phyloP scores from a whole-genome alignment of 2,797 vertebrate genomes.

The Emys orbicularis region DNA sequence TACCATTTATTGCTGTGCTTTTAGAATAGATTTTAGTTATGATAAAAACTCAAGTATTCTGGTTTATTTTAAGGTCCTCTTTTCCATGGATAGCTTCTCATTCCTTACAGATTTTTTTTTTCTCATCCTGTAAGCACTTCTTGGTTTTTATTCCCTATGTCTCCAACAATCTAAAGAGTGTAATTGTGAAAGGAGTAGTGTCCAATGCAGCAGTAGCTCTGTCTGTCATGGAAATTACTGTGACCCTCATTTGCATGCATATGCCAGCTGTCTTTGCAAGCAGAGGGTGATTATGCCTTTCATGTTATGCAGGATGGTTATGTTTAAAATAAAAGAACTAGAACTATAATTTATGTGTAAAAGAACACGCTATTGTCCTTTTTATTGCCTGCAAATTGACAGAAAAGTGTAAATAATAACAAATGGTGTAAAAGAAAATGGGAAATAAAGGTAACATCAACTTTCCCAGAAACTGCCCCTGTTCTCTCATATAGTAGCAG shows the following conservation, averaged over 20 bases:
- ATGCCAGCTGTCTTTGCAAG: slow-evolving; percentile 52
- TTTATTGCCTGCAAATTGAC: background rate
- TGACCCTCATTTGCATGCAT: slow-evolving; percentile 60
- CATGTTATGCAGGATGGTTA: slow-evolving; percentile 36
- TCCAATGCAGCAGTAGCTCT: slow-evolving; percentile 24
- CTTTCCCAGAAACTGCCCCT: background rate
- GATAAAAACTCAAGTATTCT: background rate
- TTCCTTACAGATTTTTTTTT: slow-evolving; percentile 11
- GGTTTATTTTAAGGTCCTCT: background rate
- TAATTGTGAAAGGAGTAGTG: slow-evolving; percentile 21
- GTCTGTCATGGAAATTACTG: slow-evolving; percentile 39
- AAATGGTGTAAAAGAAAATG: background rate
- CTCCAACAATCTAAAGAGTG: background rate
- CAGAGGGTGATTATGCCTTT: slow-evolving; percentile 62
- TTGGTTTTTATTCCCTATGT: background rate
- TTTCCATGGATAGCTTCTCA: background rate
- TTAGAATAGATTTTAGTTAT: background rate
- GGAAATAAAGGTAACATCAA: background rate
- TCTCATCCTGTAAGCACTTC: background rate
- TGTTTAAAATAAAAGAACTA: slow-evolving; percentile 44
- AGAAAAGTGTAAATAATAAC: background rate
- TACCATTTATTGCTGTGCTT: background rate
- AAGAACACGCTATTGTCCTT: slow-evolving; percentile 20
- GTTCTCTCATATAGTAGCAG: background rate
- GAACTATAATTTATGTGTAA: background rate